Base-by-base conservation (phyloP, 2,888 invertebrate genomes). In the Silvanus unidentatus region DNA sequence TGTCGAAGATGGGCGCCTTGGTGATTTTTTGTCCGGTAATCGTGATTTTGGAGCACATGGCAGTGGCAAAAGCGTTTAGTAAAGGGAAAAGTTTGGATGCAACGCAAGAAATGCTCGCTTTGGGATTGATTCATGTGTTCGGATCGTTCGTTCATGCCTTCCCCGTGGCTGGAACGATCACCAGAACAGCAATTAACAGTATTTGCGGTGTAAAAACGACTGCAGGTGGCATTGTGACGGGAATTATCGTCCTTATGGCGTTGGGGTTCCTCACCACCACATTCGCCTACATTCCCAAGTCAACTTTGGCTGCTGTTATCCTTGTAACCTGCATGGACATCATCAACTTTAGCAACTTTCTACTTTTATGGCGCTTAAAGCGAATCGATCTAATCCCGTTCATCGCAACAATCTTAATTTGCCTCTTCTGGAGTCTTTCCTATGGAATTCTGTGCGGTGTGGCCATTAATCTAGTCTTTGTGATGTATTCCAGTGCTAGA, bases 101-200 rank as follows among this genome's bases (percentile, higher is more conserved):
- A 0, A 90, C 89, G 0, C 95, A 95, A 67, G 95, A 96, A 73
- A 84, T 95, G 81, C 68, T 94, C 22, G 91, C 94, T 0, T 72
- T 95, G 16, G 91, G 91, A 10, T 65, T 86, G 1, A 84, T 87
- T 57, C 95, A 94, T 72, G 59, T 93, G 14, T 59, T 86, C 39
- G 83, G 91, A 2, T 85, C 89, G 15, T 89, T 93, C 69, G 81
- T 88, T 1, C 80, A 81, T 42, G 84, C 91, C 34, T 92, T 94
- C 84, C 93, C 95, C 0, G 79, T 86, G 1, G 85, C 89, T 5
- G 93, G 89, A 44, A 88, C 88, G 13, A 91, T 91, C 72, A 88
- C 89, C 0, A 75, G 91, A 49, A 88, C 93, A 1, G 94, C 94
- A 1, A 84, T 96, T 27, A 95, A 95, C 74, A 85, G 92, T 66